Conservation (phyloP, 2,797 vertebrate species). For the Xenentodon cancila region DNA sequence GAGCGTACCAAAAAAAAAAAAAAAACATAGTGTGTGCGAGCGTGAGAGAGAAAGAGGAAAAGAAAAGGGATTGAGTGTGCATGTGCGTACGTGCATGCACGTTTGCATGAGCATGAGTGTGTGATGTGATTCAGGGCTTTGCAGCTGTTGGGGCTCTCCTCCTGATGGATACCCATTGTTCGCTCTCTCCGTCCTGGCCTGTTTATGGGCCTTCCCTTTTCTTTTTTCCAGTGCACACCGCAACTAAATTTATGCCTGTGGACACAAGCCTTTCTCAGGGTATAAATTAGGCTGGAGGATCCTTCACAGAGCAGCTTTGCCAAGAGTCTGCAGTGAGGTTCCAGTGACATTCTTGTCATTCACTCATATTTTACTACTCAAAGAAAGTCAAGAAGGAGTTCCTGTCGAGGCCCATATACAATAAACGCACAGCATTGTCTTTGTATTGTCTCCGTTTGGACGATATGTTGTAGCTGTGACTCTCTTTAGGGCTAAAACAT, state of each 20-base stretch:
- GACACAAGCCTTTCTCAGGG: constrained; percentile 77
- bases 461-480: neutral
- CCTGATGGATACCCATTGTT: constrained; percentile 75
- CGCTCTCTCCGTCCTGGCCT: constrained; percentile 43
- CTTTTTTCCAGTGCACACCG: constrained; percentile 47
- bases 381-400: neutral
- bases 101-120: constrained; percentile 24
- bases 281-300: constrained; percentile 78
- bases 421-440: neutral
- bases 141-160: constrained; percentile 78
- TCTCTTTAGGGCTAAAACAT: neutral
- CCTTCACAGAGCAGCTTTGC: constrained; percentile 55
- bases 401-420: constrained; percentile 8
- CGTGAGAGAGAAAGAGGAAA: constrained; percentile 11
- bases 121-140: constrained; percentile 51
- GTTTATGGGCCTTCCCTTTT: constrained; percentile 68
- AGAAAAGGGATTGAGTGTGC: constrained; percentile 10
- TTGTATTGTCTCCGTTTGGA: constrained; percentile 6
- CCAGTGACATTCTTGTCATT: constrained; percentile 56
- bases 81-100: constrained; percentile 7
- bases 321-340: constrained; percentile 54
- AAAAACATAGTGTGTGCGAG: constrained; percentile 17
- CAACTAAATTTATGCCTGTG: constrained; percentile 75
- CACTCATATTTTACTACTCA: constrained; percentile 51
- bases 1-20: constrained; percentile 16